phyloP scores from a whole-genome alignment of 2,888 invertebrate species.

The Euphydryas editha region DNA sequence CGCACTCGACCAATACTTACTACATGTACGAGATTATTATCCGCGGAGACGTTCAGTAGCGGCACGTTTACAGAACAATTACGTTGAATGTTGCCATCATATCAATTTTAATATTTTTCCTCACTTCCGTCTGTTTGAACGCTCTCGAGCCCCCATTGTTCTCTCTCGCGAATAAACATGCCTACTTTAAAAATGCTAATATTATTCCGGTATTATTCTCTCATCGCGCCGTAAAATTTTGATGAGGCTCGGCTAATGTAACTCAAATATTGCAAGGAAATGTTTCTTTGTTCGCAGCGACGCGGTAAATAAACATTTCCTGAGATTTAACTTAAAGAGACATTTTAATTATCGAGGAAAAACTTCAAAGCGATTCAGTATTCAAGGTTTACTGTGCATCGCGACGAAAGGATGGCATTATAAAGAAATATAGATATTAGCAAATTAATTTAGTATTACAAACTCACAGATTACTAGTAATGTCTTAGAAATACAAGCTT shows the following conservation, averaged over 20 bases:
- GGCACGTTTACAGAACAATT: conserved; percentile 18
- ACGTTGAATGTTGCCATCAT: conserved; percentile 13
- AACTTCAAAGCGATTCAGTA: too few species aligned
- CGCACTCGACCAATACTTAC: neutral
- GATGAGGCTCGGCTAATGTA: conserved; percentile 19
- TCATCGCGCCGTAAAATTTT: conserved; percentile 26
- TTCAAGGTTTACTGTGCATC: too few species aligned
- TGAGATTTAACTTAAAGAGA: neutral
- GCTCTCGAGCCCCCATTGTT: conserved; percentile 15
- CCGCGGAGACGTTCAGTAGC: neutral
- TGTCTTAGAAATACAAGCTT: too few species aligned
- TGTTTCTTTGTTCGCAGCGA: conserved; percentile 7
- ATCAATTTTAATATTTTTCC: conserved; percentile 1
- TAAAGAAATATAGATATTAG: too few species aligned
- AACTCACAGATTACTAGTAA: too few species aligned
- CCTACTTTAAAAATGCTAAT: conserved; percentile 31
- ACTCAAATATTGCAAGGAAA: conserved; percentile 21
- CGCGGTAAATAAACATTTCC: neutral
- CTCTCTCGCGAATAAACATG: conserved; percentile 9
- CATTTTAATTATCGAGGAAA: neutral
- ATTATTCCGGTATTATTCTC: conserved; percentile 21
- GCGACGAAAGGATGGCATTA: too few species aligned
- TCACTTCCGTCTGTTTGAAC: conserved; percentile 14
- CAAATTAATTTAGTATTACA: too few species aligned
- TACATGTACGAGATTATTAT: conserved; percentile 6